Percentiles rank a stretch among this genome's conserved stretches.
These are phyloP conservation scores for Aleiodes sp. DNA, from an alignment of 1,140 invertebrate species.

Conservation along the genomic window DNA sequence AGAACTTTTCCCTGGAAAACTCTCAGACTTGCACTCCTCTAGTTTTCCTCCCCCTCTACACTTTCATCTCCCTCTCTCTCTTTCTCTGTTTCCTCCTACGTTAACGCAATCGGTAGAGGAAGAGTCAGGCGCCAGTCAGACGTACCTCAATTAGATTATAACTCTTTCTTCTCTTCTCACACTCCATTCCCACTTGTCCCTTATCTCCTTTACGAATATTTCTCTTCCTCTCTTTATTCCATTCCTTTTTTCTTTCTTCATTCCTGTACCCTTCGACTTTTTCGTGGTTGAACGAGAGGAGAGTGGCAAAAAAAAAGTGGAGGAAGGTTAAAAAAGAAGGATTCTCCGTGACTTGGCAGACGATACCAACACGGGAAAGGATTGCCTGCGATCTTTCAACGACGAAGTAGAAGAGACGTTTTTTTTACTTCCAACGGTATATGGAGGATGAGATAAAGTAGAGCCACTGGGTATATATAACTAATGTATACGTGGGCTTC, in stretches of 20 bases:
- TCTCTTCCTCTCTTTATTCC: not conserved
- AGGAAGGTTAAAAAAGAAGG: not conserved
- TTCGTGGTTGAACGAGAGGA: not conserved
- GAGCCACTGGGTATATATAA: no score
- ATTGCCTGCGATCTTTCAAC: slow-evolving; percentile 24
- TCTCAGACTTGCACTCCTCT: not conserved
- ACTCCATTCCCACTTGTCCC: not conserved
- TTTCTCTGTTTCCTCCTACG: slow-evolving; percentile 10
- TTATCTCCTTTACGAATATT: slow-evolving; percentile 12
- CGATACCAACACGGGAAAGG: not conserved
- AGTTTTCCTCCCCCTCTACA: no score
- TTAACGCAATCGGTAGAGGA: slow-evolving; percentile 26
- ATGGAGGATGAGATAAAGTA: no score
- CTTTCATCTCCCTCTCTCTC: not conserved
- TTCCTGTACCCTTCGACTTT: not conserved
- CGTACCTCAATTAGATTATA: slow-evolving; percentile 35
- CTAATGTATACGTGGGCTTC: no score
- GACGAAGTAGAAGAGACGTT: not conserved
- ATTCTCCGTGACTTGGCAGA: slow-evolving; percentile 25
- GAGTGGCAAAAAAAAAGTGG: not conserved
- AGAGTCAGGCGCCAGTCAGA: slow-evolving; percentile 29
- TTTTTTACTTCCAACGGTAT: no score
- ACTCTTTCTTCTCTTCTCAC: slow-evolving; percentile 21
- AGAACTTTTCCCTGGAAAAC: slow-evolving; percentile 39
- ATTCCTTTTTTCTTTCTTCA: not conserved